Conservation (phyloP, 2,113 vertebrate genomes). For the Entomyzon cyanotis region DNA sequence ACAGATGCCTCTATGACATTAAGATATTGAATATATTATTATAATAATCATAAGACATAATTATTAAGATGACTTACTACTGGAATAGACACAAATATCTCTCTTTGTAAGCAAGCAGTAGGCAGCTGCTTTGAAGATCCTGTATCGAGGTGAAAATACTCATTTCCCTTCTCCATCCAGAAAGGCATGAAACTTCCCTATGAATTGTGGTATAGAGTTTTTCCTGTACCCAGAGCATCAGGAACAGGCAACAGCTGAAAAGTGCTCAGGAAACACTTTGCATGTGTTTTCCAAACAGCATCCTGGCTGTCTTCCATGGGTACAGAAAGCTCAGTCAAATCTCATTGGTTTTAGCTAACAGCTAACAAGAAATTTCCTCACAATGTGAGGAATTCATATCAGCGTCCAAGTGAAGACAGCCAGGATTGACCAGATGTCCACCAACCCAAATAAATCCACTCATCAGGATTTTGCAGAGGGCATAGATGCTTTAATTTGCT, state of each 20-base stretch:
- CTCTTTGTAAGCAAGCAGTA: background rate
- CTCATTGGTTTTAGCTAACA: slow-evolving; percentile 49
- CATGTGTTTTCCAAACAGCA: slow-evolving; percentile 12
- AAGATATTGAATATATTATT: too few relatives aligned
- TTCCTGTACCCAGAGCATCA: background rate
- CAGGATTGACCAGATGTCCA: slow-evolving; percentile 65
- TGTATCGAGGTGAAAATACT: background rate
- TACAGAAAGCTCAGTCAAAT: background rate
- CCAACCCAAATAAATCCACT: slow-evolving; percentile 60
- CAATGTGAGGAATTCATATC: slow-evolving; percentile 53
- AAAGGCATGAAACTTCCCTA: background rate
- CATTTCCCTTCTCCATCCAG: background rate
- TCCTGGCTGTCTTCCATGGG: slow-evolving; percentile 16
- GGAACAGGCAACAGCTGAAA: background rate
- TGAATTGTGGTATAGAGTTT: background rate
- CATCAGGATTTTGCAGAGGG: slow-evolving; percentile 39
- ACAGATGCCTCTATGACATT: background rate
- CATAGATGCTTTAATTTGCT: slow-evolving; percentile 22
- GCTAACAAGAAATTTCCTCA: slow-evolving; percentile 55
- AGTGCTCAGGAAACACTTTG: background rate
- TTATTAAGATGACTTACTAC: background rate
- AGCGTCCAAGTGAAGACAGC: slow-evolving; percentile 47
- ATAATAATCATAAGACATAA: too few relatives aligned
- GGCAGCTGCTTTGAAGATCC: background rate
- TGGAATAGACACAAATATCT: background rate